Base-by-base conservation (phyloP, 2,888 invertebrate genomes). In the Synergus umbraculus region DNA sequence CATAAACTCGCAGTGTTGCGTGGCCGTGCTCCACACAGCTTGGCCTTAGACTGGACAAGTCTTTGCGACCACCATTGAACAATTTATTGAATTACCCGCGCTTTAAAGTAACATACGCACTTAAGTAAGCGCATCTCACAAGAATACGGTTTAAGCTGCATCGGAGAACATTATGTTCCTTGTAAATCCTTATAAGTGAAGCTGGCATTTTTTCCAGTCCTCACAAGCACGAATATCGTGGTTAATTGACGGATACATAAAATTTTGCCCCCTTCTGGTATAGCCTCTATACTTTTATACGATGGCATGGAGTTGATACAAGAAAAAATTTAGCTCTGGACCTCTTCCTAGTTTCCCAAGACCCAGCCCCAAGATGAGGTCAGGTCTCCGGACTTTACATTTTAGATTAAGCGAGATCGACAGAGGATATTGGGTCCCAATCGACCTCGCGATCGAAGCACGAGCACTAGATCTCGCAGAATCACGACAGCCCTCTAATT, bases 401-500 rank as follows among this genome's bases (percentile, higher is more conserved):
- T 89, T 89, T 86, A 89, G 87, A 89, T 89, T 82, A 86, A 85
- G 83, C 76, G 78, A 82, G 82, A 84, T 82, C 82, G 82, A 79
- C 79, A 29, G 73, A 66, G 66, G 64, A 77, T 83, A 81, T 79
- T 82, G 84, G 87, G 88, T 88, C 83, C 85, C 86, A 87, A 88
- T 88, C 88, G 85, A 87, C 84, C 84, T 85, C 85, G 84, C 83
- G 89, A 89, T 90, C 89, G 83, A 85, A 83, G 83, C 84, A 78
- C 79, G 81, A 69, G 46, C 73, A 73, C 79, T 87, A 86, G 87
- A 89, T 89, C 84, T 84, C 86, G 86, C 79, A 80, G 83, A 87
- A 90, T 91, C 91, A 90, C 91, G 90, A 90, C 89, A 85, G 86
- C 84, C 88, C 83, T 87, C 89, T 91, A 91, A 92, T 91, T 91